Conservation (phyloP, 1,140 invertebrate species). For the Drosophila truncata region DNA sequence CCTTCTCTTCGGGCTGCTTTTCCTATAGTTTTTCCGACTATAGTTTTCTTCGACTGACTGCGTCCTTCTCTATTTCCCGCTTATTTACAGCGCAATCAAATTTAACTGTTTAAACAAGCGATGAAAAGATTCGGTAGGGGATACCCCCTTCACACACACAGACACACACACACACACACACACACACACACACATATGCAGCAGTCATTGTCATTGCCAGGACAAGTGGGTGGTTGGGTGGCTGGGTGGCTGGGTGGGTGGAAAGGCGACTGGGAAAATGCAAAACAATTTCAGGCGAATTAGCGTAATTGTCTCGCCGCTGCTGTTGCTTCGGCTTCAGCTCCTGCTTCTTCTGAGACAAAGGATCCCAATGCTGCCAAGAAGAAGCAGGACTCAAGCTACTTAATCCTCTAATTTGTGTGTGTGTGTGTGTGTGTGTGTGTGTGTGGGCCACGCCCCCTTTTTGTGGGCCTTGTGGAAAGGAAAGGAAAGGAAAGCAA, state of each 20-base stretch:
- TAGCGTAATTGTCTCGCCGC: slow-evolving; percentile 81
- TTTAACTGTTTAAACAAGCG: slow-evolving; percentile 78
- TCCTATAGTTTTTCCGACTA: not conserved
- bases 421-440: slow-evolving; percentile 24
- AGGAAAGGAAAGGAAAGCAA: not conserved
- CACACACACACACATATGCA: slow-evolving; percentile 24
- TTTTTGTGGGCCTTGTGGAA: slow-evolving; percentile 24
- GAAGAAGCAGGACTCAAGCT: slow-evolving; percentile 75
- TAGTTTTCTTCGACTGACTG: slow-evolving; percentile 23
- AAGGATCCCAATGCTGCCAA: slow-evolving; percentile 9
- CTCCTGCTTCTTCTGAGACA: slow-evolving; percentile 37
- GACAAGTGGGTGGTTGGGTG: slow-evolving; percentile 1
- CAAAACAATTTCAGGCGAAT: slow-evolving; percentile 66
- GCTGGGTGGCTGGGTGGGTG: not conserved
- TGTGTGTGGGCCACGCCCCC: slow-evolving; percentile 51
- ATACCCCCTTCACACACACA: slow-evolving; percentile 9
- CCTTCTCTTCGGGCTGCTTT: not conserved
- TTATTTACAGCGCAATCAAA: slow-evolving; percentile 77
- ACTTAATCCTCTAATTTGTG: slow-evolving; percentile 67
- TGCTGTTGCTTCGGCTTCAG: slow-evolving; percentile 50
- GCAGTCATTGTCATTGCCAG: slow-evolving; percentile 51
- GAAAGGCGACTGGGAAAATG: slow-evolving; percentile 21
- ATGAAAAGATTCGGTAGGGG: slow-evolving; percentile 59
- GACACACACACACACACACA: slow-evolving; percentile 17
- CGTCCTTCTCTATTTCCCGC: slow-evolving; percentile 24